These are phyloP conservation scores for Frankliniella fusca DNA, from an alignment of 2,888 invertebrate species.

Conservation along the genomic window DNA sequence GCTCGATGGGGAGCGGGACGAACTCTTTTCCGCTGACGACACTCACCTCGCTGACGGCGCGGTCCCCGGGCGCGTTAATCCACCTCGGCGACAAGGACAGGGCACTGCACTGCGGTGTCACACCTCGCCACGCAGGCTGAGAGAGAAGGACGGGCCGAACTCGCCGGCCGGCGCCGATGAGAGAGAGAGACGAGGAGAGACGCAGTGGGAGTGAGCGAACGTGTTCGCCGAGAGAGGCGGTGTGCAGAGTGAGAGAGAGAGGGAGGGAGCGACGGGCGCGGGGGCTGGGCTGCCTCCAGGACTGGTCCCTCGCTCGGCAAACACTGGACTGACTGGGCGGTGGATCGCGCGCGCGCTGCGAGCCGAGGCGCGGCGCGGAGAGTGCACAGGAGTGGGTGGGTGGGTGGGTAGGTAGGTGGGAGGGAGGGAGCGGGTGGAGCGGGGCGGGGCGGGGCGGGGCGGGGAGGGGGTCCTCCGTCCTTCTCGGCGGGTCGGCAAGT, in stretches of 20 bases:
- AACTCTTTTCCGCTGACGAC: too few species aligned
- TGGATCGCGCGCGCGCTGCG: neutral
- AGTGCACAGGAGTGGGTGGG: neutral
- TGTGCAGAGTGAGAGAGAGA: too few species aligned
- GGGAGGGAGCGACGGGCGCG: slow-evolving; percentile 4
- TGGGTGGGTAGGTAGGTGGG: neutral
- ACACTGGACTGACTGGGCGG: neutral
- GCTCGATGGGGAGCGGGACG: too few species aligned
- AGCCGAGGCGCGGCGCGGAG: neutral
- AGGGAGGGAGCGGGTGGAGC: neutral
- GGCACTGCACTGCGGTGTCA: too few species aligned
- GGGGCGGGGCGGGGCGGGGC: neutral
- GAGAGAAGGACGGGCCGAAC: too few species aligned
- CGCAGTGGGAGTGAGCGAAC: too few species aligned
- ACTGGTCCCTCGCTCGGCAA: neutral
- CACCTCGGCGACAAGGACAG: too few species aligned
- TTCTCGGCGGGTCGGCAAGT: slow-evolving; percentile 9
- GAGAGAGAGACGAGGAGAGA: too few species aligned
- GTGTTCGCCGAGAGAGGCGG: neutral
- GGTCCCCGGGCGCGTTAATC: too few species aligned
- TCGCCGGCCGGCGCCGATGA: too few species aligned
- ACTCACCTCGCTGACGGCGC: too few species aligned
- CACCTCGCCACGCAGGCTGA: too few species aligned
- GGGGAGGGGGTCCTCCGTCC: neutral
- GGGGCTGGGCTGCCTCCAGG: neutral